Percentiles rank a stretch among this genome's conserved stretches.
phyloP scores from a whole-genome alignment of 2,797 vertebrate genomes.

The Pogoniulus pusillus region DNA sequence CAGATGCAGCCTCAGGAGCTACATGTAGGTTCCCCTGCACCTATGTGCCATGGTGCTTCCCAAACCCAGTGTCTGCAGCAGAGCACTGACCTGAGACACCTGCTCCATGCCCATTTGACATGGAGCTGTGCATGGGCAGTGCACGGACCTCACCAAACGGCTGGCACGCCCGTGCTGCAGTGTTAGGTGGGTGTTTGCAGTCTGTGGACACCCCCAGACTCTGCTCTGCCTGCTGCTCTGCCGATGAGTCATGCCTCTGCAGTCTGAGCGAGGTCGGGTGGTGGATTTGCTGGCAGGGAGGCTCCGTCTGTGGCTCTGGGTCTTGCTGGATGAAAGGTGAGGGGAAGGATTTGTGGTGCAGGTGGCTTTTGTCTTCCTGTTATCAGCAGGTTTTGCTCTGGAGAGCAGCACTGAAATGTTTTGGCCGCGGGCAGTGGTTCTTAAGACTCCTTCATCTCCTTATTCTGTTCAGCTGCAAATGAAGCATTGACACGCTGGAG shows the following conservation, averaged over 20 bases:
- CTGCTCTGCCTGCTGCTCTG: background rate
- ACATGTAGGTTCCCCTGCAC: accelerated
- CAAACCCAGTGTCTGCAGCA: accelerated
- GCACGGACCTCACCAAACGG: accelerated
- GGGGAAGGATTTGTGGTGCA: background rate
- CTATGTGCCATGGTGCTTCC: background rate
- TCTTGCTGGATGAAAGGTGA: background rate
- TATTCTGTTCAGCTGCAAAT: background rate
- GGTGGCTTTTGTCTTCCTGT: background rate
- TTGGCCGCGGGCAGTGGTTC: background rate
- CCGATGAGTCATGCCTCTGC: too few relatives aligned
- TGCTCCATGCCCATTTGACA: accelerated
- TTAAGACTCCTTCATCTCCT: background rate
- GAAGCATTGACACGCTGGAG: background rate
- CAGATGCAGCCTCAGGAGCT: background rate
- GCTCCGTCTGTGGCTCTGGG: accelerated
- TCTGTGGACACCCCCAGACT: too few relatives aligned
- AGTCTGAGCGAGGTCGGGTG: too few relatives aligned
- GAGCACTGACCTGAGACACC: too few relatives aligned
- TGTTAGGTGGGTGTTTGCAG: background rate
- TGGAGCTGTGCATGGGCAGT: background rate
- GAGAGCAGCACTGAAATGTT: background rate
- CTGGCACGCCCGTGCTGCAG: background rate
- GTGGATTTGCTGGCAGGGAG: background rate
- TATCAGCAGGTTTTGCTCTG: background rate